Evolutionary conservation across 2,888 invertebrate genomes (phyloP).

Genomic region (Dastarcus helophoroides): DNA sequence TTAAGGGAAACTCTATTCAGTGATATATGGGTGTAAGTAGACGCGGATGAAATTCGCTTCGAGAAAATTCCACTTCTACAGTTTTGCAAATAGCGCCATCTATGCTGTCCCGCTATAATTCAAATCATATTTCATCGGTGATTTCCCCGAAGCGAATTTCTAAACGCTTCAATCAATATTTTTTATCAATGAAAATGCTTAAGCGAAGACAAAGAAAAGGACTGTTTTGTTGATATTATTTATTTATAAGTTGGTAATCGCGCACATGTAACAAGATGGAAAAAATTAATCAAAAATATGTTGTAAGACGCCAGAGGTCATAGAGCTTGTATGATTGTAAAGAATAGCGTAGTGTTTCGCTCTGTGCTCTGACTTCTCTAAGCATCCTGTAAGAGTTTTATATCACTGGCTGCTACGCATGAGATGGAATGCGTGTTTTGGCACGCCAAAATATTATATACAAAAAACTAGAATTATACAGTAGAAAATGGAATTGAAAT

Average conservation of each 20-base stretch:
- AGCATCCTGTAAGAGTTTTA: conserved; percentile 26
- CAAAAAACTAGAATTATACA: conserved; percentile 30
- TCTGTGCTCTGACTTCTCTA: conserved; percentile 8
- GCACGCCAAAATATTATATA: conserved; percentile 26
- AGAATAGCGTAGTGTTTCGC: conserved; percentile 7
- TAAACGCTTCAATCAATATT: no score
- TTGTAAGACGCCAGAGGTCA: conserved; percentile 8
- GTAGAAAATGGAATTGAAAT: conserved; percentile 38
- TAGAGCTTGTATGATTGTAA: conserved; percentile 9
- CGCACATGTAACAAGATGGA: conserved; percentile 9
- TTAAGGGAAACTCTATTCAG: no score
- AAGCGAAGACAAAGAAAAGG: no score
- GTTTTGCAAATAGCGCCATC: no score
- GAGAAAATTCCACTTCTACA: no score
- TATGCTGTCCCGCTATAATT: no score
- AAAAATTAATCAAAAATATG: conserved; percentile 7
- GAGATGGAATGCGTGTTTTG: conserved; percentile 26
- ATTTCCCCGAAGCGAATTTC: no score
- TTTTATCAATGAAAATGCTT: no score
- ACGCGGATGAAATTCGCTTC: no score
- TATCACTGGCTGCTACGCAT: conserved; percentile 35
- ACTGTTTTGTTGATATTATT: no score
- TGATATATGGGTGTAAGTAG: no score
- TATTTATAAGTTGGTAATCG: background rate
- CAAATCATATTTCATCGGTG: no score